phyloP scores from a whole-genome alignment of 1,140 invertebrate species.

The Ephestia elutella region DNA sequence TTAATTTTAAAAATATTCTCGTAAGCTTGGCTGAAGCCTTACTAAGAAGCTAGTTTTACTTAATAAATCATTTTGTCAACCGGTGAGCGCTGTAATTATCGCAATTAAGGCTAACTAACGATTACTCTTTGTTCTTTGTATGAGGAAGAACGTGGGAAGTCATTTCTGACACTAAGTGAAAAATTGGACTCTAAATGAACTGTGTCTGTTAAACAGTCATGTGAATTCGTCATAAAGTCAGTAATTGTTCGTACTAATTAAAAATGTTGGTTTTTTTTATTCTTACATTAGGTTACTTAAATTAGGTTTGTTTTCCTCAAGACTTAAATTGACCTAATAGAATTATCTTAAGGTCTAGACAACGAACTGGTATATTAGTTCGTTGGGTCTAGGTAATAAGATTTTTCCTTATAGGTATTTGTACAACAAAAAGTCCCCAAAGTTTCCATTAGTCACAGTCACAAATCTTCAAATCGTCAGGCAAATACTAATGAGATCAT shows the following conservation, averaged over 20 bases:
- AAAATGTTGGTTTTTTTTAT: no score
- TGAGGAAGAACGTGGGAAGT: constrained; percentile 43
- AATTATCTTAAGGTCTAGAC: no score
- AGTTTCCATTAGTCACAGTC: background rate
- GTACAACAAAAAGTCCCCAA: background rate
- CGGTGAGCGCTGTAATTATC: constrained; percentile 48
- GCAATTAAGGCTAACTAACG: constrained; percentile 67
- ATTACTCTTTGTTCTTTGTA: constrained; percentile 59
- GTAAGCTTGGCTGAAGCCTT: background rate
- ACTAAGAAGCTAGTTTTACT: constrained; percentile 15
- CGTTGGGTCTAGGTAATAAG: no score
- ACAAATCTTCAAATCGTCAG: background rate
- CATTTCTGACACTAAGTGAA: constrained; percentile 7
- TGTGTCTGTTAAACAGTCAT: background rate
- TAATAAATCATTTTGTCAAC: constrained; percentile 54
- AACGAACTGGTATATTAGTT: no score
- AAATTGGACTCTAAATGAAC: constrained; percentile 2
- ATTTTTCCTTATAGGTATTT: background rate
- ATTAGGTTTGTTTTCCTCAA: no score
- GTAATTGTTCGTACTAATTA: background rate
- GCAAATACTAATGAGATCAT: background rate
- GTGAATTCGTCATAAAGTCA: background rate
- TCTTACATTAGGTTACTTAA: no score
- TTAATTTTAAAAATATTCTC: no score
- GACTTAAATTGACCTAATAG: no score